phyloP scores from a whole-genome alignment of 2,888 invertebrate species.

The Synanthedon myopaeformis region DNA sequence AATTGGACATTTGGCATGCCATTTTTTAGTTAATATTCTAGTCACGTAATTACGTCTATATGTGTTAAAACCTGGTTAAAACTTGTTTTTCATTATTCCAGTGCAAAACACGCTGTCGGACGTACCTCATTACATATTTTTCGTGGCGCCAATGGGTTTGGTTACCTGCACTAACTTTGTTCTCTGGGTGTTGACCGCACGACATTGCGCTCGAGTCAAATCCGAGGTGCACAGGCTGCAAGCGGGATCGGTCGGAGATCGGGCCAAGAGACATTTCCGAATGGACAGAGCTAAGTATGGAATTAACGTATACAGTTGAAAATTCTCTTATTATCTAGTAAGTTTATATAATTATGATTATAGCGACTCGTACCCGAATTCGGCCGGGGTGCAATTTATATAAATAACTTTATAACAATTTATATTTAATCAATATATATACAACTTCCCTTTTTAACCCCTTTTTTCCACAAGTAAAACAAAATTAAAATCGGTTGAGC shows the following conservation, averaged over 20 bases:
- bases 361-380: too few species aligned
- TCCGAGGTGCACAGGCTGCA: conserved; percentile 79
- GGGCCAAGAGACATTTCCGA: conserved; percentile 72
- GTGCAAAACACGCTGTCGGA: conserved; percentile 44
- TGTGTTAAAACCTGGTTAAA: background rate
- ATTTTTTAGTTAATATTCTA: background rate
- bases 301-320: background rate
- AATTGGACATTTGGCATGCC: background rate
- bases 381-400: too few species aligned
- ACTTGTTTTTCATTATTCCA: conserved; percentile 16
- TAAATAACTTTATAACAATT: too few species aligned
- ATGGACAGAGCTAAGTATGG: conserved; percentile 77
- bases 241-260: conserved; percentile 72
- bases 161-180: conserved; percentile 75
- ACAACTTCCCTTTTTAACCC: too few species aligned
- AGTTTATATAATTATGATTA: too few species aligned
- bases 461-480: too few species aligned
- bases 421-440: too few species aligned
- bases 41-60: too few species aligned
- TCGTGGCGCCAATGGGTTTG: conserved; percentile 74
- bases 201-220: conserved; percentile 79
- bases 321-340: too few species aligned
- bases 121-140: conserved; percentile 71
- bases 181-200: conserved; percentile 76
- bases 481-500: too few species aligned